phyloP scores from a whole-genome alignment of 2,888 invertebrate genomes.

The Carabus problematicus region DNA sequence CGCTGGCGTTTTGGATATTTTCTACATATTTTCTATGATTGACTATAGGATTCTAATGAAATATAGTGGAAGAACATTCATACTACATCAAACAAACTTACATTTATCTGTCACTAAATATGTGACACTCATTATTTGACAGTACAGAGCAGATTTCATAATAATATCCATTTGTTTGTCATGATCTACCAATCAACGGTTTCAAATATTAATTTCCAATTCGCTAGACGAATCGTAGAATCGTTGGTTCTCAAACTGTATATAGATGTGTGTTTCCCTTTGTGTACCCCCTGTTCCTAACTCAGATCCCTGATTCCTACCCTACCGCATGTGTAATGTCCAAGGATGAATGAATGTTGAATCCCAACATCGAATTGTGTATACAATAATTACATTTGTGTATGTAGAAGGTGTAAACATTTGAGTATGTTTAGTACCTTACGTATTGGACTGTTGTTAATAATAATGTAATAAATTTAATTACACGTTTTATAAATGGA shows the following conservation, averaged over 20 bases:
- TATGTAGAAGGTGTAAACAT: conserved; percentile 37
- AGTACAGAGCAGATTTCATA: too few species aligned
- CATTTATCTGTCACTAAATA: too few species aligned
- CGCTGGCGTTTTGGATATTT: too few species aligned
- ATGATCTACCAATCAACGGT: too few species aligned
- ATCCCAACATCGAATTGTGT: conserved; percentile 35
- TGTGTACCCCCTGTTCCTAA: not conserved
- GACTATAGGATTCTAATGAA: too few species aligned
- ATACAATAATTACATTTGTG: conserved; percentile 34
- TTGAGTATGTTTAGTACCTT: conserved; percentile 33
- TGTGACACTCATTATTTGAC: too few species aligned
- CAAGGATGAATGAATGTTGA: conserved; percentile 24
- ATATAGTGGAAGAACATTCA: too few species aligned
- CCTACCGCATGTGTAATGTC: not conserved
- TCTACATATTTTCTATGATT: too few species aligned
- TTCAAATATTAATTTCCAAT: too few species aligned
- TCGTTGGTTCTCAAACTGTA: not conserved
- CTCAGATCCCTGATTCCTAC: not conserved
- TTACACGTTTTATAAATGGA: conserved; percentile 39
- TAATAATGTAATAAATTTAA: conserved; percentile 39
- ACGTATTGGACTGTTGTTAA: conserved; percentile 34
- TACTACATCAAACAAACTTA: too few species aligned
- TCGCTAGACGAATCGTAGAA: too few species aligned
- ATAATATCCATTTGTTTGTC: too few species aligned
- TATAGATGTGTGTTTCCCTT: conserved; percentile 10